Percentiles rank a stretch among this genome's conserved stretches.
phyloP scores from a whole-genome alignment of 2,888 invertebrate genomes.

The Agrypnus murinus region DNA sequence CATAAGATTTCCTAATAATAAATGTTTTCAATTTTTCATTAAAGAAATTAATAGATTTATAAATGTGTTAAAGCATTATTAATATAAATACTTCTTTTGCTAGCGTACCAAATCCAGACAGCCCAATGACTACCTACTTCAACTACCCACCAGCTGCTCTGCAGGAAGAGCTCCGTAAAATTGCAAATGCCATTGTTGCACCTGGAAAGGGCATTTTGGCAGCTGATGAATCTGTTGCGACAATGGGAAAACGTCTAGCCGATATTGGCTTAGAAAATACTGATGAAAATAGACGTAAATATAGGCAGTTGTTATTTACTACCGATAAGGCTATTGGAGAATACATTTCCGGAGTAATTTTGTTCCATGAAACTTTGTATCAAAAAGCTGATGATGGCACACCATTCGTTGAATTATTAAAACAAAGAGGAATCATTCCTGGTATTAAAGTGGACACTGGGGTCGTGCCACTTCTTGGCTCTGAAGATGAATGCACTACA shows the following conservation, averaged over 20 bases:
- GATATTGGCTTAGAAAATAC: slow-evolving; percentile 93
- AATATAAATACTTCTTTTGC: too few relatives aligned
- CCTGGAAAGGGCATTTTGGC: slow-evolving; percentile 97
- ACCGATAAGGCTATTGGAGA: slow-evolving; percentile 69
- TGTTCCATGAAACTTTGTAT: slow-evolving; percentile 80
- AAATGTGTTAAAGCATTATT: neutral
- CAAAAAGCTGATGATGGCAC: slow-evolving; percentile 77
- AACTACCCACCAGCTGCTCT: slow-evolving; percentile 87
- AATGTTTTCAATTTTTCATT: neutral
- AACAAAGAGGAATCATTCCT: slow-evolving; percentile 73
- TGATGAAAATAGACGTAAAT: slow-evolving; percentile 89
- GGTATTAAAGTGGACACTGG: slow-evolving; percentile 81
- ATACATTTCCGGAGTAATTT: slow-evolving; percentile 79
- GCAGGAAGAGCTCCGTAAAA: slow-evolving; percentile 89
- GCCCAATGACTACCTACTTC: slow-evolving; percentile 64
- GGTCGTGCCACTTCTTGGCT: slow-evolving; percentile 77
- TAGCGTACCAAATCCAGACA: slow-evolving; percentile 39
- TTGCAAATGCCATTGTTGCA: slow-evolving; percentile 91
- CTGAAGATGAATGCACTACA: slow-evolving; percentile 89
- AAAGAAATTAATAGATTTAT: neutral
- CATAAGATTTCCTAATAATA: too few relatives aligned
- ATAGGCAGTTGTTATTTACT: slow-evolving; percentile 77
- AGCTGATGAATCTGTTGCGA: slow-evolving; percentile 96
- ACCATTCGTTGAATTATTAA: slow-evolving; percentile 73
- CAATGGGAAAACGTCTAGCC: slow-evolving; percentile 90